Base-by-base conservation (phyloP, 2,888 invertebrate species). In the Abrostola triplasia region DNA sequence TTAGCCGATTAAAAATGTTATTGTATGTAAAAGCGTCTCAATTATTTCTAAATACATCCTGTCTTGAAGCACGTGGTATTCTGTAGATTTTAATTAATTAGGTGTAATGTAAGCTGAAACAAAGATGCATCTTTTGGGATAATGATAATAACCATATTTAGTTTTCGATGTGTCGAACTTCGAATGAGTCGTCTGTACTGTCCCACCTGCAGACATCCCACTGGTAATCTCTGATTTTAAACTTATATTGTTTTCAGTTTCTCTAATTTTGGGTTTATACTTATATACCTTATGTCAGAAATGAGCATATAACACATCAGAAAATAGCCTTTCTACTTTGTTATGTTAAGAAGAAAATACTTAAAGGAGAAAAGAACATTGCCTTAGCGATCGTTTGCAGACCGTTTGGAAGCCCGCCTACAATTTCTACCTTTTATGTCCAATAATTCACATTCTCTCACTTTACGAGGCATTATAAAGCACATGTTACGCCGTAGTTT, bases 381-480 rank as follows among this genome's bases (percentile, higher is more conserved):
- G 24, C 6, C 44, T 58, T 48, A 13, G 50, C 63, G 13, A 49
- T 60, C 35, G 37, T 69, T 69, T 37, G 35, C 64, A 55, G 51
- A 40, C 54, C 37, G 60, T 74, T 73, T 54, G 48, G 47, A 69
- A 62, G 59, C 12, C 36, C 53, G 44, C 64, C 74, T 74, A 73
- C 74, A 74, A 59, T 74, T 71, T 59, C 57, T 74, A 74, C 70
- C 69, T 69, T 75, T 77, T 72, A 69, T 70, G 55, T 58, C 55
- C 61, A 70, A 76, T 77, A 76, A 79, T 63, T 73, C 70, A 66
- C 56, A 64, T 56, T 40, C 38, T 37, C 56, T 50, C 48, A 69
- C 58, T 77, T 77, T 73, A 73, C 68, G 68, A 73, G 70, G 64
- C 68, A 79, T 76, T 77, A 73, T 69, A 73, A 64, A 70, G 73